Conservation (phyloP, 2,888 invertebrate species). For the Lasioglossum calceatum region DNA sequence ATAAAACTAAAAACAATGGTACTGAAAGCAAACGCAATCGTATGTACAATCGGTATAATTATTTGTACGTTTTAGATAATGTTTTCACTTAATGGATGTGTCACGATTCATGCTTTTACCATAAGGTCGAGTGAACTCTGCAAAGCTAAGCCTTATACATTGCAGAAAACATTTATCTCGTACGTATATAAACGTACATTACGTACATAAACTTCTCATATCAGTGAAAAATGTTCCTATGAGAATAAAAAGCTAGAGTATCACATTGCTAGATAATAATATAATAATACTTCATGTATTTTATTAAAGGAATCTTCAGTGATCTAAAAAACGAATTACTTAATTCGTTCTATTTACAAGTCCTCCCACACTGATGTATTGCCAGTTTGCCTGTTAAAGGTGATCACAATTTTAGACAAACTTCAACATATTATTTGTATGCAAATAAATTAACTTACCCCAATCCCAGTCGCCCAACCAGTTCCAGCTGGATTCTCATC, state of each 20-base stretch:
- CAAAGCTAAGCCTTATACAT: constrained; percentile 36
- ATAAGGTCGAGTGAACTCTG: constrained; percentile 12
- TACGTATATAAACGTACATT: constrained; percentile 1
- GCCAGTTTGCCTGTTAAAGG: constrained; percentile 81
- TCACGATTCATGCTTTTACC: constrained; percentile 23
- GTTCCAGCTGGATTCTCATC: constrained; percentile 90
- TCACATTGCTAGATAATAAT: constrained; percentile 29
- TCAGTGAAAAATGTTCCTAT: constrained; percentile 36
- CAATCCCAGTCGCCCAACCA: constrained; percentile 91
- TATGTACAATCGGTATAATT: background rate
- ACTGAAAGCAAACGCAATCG: background rate
- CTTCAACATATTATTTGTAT: background rate
- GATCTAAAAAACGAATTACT: constrained; percentile 21
- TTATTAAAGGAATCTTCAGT: background rate
- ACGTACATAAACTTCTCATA: background rate
- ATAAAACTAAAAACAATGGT: background rate
- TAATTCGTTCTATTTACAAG: constrained; percentile 75
- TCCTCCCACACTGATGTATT: constrained; percentile 78
- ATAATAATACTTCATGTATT: constrained; percentile 29
- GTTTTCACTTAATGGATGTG: constrained; percentile 12
- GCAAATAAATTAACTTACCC: constrained; percentile 82
- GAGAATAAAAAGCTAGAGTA: constrained; percentile 16
- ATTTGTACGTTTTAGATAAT: constrained; percentile 21
- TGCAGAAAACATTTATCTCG: constrained; percentile 27
- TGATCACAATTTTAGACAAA: constrained; percentile 28